These are phyloP conservation scores for Heterocephalus glaber DNA, from an alignment of 2,113 vertebrate genomes.

Conservation along the genomic window DNA sequence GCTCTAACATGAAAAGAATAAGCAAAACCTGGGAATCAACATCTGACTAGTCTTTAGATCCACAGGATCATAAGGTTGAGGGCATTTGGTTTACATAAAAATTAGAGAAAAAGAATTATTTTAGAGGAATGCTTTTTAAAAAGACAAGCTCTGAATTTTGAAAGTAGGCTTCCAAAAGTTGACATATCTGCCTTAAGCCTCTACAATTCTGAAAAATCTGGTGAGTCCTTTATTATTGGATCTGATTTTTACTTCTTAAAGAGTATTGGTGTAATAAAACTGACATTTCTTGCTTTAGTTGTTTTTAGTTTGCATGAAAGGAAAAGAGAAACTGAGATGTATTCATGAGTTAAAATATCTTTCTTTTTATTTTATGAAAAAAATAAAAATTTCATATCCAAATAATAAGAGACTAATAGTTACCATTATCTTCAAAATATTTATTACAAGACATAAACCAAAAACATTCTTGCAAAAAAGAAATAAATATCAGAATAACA, in stretches of 20 bases:
- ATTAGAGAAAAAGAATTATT: not conserved
- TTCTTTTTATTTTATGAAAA: not conserved
- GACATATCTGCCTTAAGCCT: not conserved
- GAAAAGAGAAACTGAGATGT: not conserved
- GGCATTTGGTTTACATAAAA: not conserved
- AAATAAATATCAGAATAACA: not conserved
- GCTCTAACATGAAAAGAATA: not conserved
- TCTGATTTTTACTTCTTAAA: slow-evolving; percentile 4
- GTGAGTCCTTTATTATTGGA: not conserved
- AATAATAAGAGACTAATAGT: not conserved
- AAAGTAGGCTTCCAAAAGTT: not conserved
- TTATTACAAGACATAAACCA: not conserved
- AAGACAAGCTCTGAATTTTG: slow-evolving; percentile 8
- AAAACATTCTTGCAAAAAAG: not conserved
- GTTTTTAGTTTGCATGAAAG: slow-evolving; percentile 8
- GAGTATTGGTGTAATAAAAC: not conserved
- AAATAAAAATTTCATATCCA: not conserved
- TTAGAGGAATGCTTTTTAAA: not conserved
- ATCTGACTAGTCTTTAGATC: not conserved
- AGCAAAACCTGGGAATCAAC: not conserved
- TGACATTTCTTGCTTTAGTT: not conserved
- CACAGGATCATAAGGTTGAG: not conserved
- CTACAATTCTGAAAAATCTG: not conserved
- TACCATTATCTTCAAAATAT: not conserved
- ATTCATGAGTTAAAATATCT: not conserved